Conservation (phyloP, 2,888 invertebrate species). For the Papilio elwesi region DNA sequence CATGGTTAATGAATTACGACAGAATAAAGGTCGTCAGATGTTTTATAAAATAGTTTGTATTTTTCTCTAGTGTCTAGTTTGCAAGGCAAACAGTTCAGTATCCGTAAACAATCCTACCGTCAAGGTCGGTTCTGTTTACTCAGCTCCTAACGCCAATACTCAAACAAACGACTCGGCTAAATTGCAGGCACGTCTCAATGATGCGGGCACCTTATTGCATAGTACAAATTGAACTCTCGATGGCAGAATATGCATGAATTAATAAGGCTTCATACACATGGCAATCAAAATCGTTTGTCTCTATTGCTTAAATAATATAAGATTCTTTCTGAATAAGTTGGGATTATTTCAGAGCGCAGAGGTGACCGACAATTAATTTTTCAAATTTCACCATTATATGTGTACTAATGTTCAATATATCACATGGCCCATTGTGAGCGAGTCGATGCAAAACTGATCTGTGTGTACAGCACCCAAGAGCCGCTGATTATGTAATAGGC, state of each 20-base stretch:
- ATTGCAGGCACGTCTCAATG: conserved; percentile 37
- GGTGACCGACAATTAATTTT: not conserved
- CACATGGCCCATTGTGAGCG: not conserved
- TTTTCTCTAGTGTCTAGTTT: conserved; percentile 53
- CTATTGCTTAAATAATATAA: not conserved
- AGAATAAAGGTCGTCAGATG: not conserved
- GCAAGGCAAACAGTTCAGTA: conserved; percentile 67
- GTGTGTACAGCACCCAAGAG: conserved; percentile 22
- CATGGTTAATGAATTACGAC: not conserved
- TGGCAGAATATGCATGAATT: conserved; percentile 26
- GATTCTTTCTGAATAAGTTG: not conserved
- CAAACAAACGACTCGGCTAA: conserved; percentile 24
- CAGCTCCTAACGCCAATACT: conserved; percentile 46
- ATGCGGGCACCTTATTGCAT: conserved; percentile 25
- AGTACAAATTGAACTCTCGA: conserved; percentile 32
- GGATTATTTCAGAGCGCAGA: not conserved
- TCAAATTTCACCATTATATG: not conserved
- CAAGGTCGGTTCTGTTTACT: conserved; percentile 75
- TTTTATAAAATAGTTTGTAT: not conserved
- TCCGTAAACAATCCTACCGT: conserved; percentile 70
- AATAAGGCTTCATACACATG: conserved; percentile 17
- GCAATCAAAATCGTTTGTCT: not conserved
- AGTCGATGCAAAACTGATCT: conserved; percentile 2
- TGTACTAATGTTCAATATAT: not conserved
- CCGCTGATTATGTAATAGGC: conserved; percentile 51